Evolutionary conservation across 1,140 invertebrate genomes (phyloP), one percentile per base, ranked within the genome.

Genomic region (Apocrypta bakeri): DNA sequence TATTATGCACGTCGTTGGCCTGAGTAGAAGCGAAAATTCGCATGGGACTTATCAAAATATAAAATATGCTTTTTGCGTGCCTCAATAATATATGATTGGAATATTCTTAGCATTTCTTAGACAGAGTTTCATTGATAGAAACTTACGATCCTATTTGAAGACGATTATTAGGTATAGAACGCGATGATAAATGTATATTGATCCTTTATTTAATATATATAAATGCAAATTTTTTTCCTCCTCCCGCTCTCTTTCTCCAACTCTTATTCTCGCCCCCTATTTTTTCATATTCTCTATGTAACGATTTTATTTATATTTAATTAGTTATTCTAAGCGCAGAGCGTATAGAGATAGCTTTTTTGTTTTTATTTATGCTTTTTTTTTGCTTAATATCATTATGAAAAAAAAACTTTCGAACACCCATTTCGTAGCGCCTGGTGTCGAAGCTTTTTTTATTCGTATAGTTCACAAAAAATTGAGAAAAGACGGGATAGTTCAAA

Each of bases 1-100:
- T n/a, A n/a, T n/a, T n/a, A n/a, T n/a, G n/a, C n/a, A n/a, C n/a
- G n/a, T n/a, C n/a, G n/a, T n/a, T n/a, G 48, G 48, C n/a, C 17
- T 56, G 48, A 56, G 48, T 56, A 66, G 64, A 66, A 66, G 64
- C 64, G 64, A 29, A 29, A 66, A 29, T 25, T 66, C 27, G 64
- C 27, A 29, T 66, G 24, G 64, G 27, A 37, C 37, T 71, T 73
- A 73, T 42, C 33, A 73, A 73, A 73, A 73, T 73, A 48, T 73
- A 73, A 73, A 73, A 73, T 42, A 71, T 37, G 21, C 33, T 73
- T 73, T 40, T 40, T 31, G 71, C 42, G 37, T 73, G 33, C 37
- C 24, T 25, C 40, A 21, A 73, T n/a, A 24, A 42, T 42, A 33
- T 31, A 21, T 2, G 9, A 1, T 33, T 37, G 68, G 31, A 37